A percentile compares a stretch with the other conserved stretches of the same genome.
phyloP scores from a whole-genome alignment of 1,140 invertebrate species.

The Danaus plexippus region DNA sequence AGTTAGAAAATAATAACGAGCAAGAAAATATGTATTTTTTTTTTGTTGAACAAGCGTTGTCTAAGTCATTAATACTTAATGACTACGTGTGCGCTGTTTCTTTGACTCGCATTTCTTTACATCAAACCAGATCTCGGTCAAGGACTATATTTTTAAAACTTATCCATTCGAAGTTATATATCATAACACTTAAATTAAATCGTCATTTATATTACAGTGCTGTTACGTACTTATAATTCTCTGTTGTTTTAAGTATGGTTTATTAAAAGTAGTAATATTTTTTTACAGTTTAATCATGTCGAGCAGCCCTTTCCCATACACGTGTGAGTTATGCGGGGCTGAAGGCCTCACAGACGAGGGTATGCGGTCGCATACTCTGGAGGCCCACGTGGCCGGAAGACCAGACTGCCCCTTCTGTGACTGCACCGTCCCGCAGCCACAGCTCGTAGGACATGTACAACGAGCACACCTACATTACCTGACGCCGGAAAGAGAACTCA shows the following conservation, averaged over 20 bases:
- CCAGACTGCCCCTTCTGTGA: conserved; percentile 88
- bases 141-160: conserved; percentile 5
- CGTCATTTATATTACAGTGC: neutral
- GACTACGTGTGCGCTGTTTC: conserved; percentile 18
- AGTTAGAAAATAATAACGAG: too few species aligned
- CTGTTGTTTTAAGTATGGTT: conserved; percentile 1
- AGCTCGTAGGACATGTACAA: conserved; percentile 85
- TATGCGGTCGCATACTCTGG: conserved; percentile 83
- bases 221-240: conserved; percentile 2
- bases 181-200: too few species aligned
- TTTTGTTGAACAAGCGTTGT: conserved; percentile 6
- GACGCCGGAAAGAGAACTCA: conserved; percentile 77
- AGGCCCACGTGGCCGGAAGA: conserved; percentile 82
- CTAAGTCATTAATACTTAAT: conserved; percentile 21
- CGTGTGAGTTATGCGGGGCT: conserved; percentile 87
- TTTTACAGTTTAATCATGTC: conserved; percentile 41
- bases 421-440: conserved; percentile 78
- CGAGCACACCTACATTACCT: conserved; percentile 85
- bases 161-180: too few species aligned
- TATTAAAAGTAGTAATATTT: conserved; percentile 4
- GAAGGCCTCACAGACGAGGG: conserved; percentile 84
- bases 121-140: conserved; percentile 19
- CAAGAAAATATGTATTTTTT: too few species aligned
- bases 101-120: conserved; percentile 15
- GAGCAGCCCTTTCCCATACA: conserved; percentile 64